Conservation (phyloP, 2,797 vertebrate genomes). For the Vultur gryphus region DNA sequence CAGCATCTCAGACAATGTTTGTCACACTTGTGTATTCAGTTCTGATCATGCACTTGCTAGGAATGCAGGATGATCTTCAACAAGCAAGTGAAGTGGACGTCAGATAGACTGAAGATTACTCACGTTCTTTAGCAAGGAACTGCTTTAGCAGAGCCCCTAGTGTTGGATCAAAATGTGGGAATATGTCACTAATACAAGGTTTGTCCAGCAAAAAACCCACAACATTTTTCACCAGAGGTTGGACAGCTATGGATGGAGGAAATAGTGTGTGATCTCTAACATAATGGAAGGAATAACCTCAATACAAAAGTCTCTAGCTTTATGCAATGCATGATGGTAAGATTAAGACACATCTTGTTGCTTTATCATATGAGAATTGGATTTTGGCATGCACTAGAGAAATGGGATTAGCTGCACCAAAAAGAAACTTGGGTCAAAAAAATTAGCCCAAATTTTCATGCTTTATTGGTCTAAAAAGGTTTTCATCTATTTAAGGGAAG, state of each 20-base stretch:
- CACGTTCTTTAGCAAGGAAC: neutral
- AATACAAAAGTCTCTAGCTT: neutral
- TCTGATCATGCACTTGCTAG: neutral
- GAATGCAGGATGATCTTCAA: neutral
- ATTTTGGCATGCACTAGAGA: neutral
- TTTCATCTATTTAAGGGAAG: neutral
- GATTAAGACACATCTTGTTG: neutral
- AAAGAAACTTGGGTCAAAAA: neutral
- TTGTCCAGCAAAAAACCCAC: accelerated
- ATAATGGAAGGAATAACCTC: neutral
- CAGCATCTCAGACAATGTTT: neutral
- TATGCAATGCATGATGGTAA: neutral
- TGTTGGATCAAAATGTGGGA: neutral
- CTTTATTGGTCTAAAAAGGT: neutral
- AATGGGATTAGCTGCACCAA: neutral
- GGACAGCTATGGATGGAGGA: neutral
- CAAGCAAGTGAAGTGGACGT: neutral
- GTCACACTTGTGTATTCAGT: neutral
- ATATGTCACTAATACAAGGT: neutral
- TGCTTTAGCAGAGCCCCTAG: neutral
- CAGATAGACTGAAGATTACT: neutral
- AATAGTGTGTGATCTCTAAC: neutral
- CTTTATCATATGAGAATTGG: neutral
- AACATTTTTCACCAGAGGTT: neutral
- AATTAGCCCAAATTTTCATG: neutral